Evolutionary conservation across 2,797 vertebrate species (phyloP), one percentile per base, ranked within the genome.

Genomic region (Pygocentrus nattereri): DNA sequence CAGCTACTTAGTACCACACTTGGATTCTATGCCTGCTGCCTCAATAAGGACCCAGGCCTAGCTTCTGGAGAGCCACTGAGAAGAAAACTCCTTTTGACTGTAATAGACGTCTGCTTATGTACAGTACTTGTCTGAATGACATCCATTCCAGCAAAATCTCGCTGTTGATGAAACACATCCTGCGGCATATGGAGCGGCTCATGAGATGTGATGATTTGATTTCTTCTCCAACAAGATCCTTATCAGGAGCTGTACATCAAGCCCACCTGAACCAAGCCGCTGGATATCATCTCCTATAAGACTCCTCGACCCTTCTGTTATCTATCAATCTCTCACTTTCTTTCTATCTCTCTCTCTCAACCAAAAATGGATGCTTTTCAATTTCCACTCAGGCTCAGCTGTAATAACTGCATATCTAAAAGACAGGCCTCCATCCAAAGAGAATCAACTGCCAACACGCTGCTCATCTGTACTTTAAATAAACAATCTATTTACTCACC

Each of bases 391-490:
- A 80, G 83, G 77, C 80, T 61, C 84, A 54, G 86, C 88, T 74
- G 91, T 91, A 90, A 93, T 85, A 91, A 92, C 93, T 90, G 89
- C 92, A 93, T 92, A 87, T 80, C 65, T 52, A 69, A 77, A 82
- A 84, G 67, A 74, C 38, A 8, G 77, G 47, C 44, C 25, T 76
- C 74, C 44, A 11, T 61, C 34, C 23, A 65, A 44, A 11, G 74
- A 52, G 72, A 58, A 84, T 67, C 41, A 85, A 91, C 86, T 86
- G 90, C 85, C 88, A 84, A 87, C 88, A 86, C 87, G 83, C 87
- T 89, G 88, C 88, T 90, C 88, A 88, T 87, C 90, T 80, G 77
- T 88, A 86, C 85, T 93, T 92, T 92, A 92, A 91, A 94, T 92
- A 94, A 94, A 94, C 91, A 93, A 91, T 90, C 91, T 88, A 92